Percentiles rank a stretch among this genome's conserved stretches.
phyloP scores from a whole-genome alignment of 2,797 vertebrate genomes.

The Moxostoma hubbsi region DNA sequence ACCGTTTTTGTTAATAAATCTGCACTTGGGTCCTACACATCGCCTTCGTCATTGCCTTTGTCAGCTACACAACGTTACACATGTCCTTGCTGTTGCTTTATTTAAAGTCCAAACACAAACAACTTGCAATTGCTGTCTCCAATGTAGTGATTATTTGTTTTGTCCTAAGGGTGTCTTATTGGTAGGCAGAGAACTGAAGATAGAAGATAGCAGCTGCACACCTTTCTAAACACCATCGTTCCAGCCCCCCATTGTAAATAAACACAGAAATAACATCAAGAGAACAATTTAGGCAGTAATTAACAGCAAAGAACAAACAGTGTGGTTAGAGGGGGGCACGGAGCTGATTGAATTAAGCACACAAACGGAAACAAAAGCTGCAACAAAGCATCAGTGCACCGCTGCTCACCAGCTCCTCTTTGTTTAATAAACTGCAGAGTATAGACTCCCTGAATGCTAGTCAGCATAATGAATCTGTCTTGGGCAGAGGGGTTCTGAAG shows the following conservation, averaged over 20 bases:
- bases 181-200: slow-evolving; percentile 21
- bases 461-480: slow-evolving; percentile 77
- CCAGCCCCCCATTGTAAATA: slow-evolving; percentile 70
- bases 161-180: slow-evolving; percentile 27
- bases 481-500: slow-evolving; percentile 37
- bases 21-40: too few relatives aligned
- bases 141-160: slow-evolving; percentile 13
- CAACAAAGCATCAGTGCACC: slow-evolving; percentile 75
- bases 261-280: slow-evolving; percentile 80
- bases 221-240: slow-evolving; percentile 46
- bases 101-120: slow-evolving; percentile 22
- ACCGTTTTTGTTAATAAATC: too few relatives aligned
- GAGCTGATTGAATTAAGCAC: slow-evolving; percentile 82
- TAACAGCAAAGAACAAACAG: slow-evolving; percentile 79
- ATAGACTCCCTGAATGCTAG: slow-evolving; percentile 76
- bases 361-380: slow-evolving; percentile 79
- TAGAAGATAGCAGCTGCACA: slow-evolving; percentile 41
- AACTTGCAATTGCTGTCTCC: slow-evolving; percentile 2
- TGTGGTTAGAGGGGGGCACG: slow-evolving; percentile 76
- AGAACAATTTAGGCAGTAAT: slow-evolving; percentile 84
- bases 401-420: slow-evolving; percentile 77
- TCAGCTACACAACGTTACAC: too few relatives aligned
- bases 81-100: background rate
- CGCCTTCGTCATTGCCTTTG: too few relatives aligned
- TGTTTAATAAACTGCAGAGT: slow-evolving; percentile 79